Evolutionary conservation across 2,113 vertebrate species (phyloP).

Genomic region (Psittacus erithacus): DNA sequence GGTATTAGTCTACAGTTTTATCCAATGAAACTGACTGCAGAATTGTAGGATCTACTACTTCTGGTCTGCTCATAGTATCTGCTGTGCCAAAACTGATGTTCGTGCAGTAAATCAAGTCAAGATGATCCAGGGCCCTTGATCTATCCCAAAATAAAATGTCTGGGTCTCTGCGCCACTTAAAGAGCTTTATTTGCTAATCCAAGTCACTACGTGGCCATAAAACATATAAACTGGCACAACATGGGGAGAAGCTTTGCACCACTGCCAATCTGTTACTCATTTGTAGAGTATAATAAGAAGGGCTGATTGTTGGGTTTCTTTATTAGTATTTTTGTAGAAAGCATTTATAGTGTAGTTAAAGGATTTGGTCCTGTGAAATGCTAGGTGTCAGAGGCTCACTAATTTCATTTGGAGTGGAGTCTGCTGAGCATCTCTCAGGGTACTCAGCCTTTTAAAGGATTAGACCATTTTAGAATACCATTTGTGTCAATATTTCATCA

Average conservation of each 20-base stretch:
- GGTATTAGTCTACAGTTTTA: background rate
- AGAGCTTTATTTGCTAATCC: background rate
- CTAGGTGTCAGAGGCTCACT: background rate
- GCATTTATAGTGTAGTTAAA: background rate
- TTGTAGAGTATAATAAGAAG: background rate
- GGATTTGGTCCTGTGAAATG: background rate
- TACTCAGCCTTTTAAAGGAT: background rate
- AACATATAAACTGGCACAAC: background rate
- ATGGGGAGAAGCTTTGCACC: background rate
- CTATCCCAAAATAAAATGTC: background rate
- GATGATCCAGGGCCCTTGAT: background rate
- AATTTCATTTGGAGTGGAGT: background rate
- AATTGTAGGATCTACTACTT: background rate
- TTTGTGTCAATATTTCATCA: conserved; percentile 17
- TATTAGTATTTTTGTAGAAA: background rate
- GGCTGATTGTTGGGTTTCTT: background rate
- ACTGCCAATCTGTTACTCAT: background rate
- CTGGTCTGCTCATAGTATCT: background rate
- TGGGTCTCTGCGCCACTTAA: background rate
- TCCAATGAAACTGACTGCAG: background rate
- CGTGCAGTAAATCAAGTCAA: background rate
- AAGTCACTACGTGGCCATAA: background rate
- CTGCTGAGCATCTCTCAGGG: background rate
- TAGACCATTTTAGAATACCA: background rate
- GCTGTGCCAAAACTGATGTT: background rate